phyloP scores from a whole-genome alignment of 2,888 invertebrate genomes.

The Apomyelois bistriatella region DNA sequence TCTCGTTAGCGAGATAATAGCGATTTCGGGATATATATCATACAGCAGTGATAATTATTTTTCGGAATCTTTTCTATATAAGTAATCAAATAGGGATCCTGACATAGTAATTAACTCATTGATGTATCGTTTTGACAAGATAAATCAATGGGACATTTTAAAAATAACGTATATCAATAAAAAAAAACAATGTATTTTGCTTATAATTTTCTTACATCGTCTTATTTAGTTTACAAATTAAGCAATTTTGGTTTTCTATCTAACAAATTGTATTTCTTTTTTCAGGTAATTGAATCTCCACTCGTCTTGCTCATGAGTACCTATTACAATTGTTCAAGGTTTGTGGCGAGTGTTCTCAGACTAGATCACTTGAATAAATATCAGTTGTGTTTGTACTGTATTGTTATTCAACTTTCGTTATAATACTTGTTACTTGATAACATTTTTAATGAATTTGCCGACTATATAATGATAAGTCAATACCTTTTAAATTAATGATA shows the following conservation, averaged over 20 bases:
- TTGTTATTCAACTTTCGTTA: constrained; percentile 18
- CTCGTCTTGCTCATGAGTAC: constrained; percentile 22
- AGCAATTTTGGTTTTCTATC: not conserved
- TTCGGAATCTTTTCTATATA: not conserved
- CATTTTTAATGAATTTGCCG: no score
- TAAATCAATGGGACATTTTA: no score
- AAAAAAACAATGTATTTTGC: no score
- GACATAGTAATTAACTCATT: no score
- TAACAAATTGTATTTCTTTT: constrained; percentile 33
- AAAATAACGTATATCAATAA: no score
- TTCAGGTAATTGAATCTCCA: constrained; percentile 53
- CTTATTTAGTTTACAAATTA: no score
- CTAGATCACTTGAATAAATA: constrained; percentile 49
- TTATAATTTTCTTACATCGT: no score
- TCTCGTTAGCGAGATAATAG: constrained; percentile 33
- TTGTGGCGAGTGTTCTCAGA: constrained; percentile 26
- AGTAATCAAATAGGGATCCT: no score
- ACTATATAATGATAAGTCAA: constrained; percentile 17
- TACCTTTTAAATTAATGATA: constrained; percentile 33
- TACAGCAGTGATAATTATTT: constrained; percentile 36
- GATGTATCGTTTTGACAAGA: no score
- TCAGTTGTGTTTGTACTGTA: constrained; percentile 27
- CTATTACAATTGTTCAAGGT: constrained; percentile 39
- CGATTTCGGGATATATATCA: constrained; percentile 34
- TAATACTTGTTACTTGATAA: constrained; percentile 19